These are phyloP conservation scores for Erithacus rubecula DNA, from an alignment of 2,797 vertebrate species.

Conservation along the genomic window DNA sequence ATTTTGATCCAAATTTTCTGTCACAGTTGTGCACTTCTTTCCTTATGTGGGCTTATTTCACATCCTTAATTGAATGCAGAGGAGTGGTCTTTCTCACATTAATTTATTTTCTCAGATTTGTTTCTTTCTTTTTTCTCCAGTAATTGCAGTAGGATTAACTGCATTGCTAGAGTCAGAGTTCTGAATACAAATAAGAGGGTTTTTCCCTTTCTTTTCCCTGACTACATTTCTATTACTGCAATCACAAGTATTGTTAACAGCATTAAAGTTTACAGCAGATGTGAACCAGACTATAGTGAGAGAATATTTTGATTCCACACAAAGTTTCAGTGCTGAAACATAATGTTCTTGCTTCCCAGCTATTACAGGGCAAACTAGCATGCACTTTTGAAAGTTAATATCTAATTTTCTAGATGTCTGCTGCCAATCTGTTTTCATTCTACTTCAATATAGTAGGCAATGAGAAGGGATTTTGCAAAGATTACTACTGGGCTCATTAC, in stretches of 20 bases:
- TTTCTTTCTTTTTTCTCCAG: not conserved
- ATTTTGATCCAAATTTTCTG: slow-evolving; percentile 19
- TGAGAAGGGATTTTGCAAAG: slow-evolving; percentile 44
- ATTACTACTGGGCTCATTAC: slow-evolving; percentile 48
- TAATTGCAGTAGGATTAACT: slow-evolving; percentile 49
- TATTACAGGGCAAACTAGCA: slow-evolving; percentile 54
- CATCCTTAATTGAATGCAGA: slow-evolving; percentile 29
- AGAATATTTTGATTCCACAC: slow-evolving; percentile 53
- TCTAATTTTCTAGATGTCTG: slow-evolving; percentile 61
- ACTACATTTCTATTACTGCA: slow-evolving; percentile 45
- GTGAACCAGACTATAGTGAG: slow-evolving; percentile 28
- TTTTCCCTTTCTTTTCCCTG: slow-evolving; percentile 29
- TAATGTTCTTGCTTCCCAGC: slow-evolving; percentile 58
- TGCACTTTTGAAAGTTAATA: slow-evolving; percentile 61
- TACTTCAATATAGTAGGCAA: slow-evolving; percentile 25
- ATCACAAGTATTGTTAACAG: slow-evolving; percentile 59
- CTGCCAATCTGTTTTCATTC: slow-evolving; percentile 59
- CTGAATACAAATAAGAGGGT: slow-evolving; percentile 38
- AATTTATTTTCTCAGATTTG: slow-evolving; percentile 27
- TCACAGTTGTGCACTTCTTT: not conserved
- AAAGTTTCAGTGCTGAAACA: slow-evolving; percentile 52
- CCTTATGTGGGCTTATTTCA: slow-evolving; percentile 6
- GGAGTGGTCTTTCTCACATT: not conserved
- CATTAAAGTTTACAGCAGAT: slow-evolving; percentile 55
- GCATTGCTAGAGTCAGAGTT: slow-evolving; percentile 41